phyloP scores from a whole-genome alignment of 2,888 invertebrate species.

The Acanthococcus lagerstroemiae region DNA sequence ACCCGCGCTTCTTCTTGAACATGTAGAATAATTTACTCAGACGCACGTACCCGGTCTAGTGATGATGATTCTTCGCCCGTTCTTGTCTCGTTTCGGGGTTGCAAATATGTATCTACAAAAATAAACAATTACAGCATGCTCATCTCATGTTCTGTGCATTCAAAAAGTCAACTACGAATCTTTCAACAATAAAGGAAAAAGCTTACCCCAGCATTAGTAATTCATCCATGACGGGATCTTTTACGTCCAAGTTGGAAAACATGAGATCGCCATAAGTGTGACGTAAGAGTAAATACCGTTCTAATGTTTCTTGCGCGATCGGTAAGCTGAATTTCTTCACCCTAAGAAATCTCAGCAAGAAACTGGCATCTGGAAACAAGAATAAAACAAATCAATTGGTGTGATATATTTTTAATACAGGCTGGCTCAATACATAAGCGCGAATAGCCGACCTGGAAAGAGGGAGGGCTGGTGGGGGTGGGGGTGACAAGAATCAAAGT shows the following conservation, averaged over 20 bases:
- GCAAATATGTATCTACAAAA: constrained; percentile 36
- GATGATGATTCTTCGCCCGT: constrained; percentile 61
- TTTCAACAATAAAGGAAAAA: no score
- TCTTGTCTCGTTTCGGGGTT: constrained; percentile 35
- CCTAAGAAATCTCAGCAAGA: constrained; percentile 63
- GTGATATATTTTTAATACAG: no score
- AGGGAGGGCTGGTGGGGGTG: no score
- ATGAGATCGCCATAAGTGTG: constrained; percentile 73
- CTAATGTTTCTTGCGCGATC: constrained; percentile 71
- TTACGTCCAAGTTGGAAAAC: constrained; percentile 66
- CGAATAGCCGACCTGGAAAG: no score
- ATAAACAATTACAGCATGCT: neutral
- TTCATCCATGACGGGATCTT: constrained; percentile 65
- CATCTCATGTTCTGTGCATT: neutral
- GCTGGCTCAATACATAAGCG: no score
- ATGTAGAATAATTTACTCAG: no score
- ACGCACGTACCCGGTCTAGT: constrained; percentile 58
- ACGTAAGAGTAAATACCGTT: constrained; percentile 72
- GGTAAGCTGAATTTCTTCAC: constrained; percentile 67
- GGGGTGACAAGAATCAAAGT: no score
- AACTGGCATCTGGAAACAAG: constrained; percentile 53
- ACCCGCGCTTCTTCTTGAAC: no score
- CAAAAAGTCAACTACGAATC: no score
- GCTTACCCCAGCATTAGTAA: constrained; percentile 74
- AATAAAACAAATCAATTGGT: neutral